A percentile compares a stretch with the other conserved stretches of the same genome.
Evolutionary conservation across 2,797 vertebrate genomes (phyloP).

Genomic region (Danionella dracula): DNA sequence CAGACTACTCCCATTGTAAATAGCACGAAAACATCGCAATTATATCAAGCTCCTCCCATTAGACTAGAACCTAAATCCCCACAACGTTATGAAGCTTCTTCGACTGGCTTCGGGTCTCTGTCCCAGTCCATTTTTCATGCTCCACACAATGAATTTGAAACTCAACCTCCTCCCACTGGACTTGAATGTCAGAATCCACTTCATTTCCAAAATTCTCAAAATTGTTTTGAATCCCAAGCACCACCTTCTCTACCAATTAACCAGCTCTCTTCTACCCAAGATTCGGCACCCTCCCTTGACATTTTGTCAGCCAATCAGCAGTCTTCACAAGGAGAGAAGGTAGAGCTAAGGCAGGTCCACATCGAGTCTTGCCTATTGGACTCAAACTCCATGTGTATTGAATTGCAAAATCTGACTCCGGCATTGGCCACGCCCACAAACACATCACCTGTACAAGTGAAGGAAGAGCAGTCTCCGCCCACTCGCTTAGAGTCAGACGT

Average conservation of each 20-base stretch:
- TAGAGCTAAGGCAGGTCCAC: slow-evolving; percentile 3
- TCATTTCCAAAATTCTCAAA: slow-evolving; percentile 39
- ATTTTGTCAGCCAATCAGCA: slow-evolving; percentile 29
- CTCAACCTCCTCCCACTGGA: no score
- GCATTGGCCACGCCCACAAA: neutral
- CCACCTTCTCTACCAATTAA: neutral
- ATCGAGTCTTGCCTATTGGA: neutral
- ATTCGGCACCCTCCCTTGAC: neutral
- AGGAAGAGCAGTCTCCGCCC: slow-evolving; percentile 51
- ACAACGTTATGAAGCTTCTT: neutral
- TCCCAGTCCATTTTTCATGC: no score
- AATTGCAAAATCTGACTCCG: neutral
- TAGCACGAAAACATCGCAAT: no score
- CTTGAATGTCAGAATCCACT: no score
- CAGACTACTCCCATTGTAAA: neutral
- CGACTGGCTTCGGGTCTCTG: slow-evolving; percentile 26
- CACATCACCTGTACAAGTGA: slow-evolving; percentile 42
- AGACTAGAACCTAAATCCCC: no score
- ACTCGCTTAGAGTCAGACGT: slow-evolving; percentile 40
- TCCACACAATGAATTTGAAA: no score
- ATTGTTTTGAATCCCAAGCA: slow-evolving; percentile 32
- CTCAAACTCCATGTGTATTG: neutral
- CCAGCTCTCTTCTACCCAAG: slow-evolving; percentile 5
- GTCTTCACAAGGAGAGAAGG: slow-evolving; percentile 3
- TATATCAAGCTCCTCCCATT: no score